Evolutionary conservation across 2,797 vertebrate genomes (phyloP).

Genomic region (Ficedula albicollis): DNA sequence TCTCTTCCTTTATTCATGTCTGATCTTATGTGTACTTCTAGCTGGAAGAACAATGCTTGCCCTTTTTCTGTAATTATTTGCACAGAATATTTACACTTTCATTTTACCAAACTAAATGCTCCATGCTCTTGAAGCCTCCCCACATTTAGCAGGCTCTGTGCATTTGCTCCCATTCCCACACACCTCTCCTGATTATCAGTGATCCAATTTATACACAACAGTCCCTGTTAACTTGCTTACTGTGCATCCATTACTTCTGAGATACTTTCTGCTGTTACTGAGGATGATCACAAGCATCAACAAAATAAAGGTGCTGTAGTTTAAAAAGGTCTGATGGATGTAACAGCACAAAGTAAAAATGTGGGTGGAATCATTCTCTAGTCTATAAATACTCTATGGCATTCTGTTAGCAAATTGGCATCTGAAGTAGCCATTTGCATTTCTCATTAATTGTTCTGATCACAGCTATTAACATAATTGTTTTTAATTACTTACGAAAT

Average conservation of each 20-base stretch:
- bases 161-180: not conserved
- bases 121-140: not conserved
- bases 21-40: not conserved
- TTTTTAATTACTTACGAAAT: constrained; percentile 6
- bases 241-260: not conserved
- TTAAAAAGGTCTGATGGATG: not conserved
- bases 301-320: not conserved
- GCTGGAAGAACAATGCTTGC: not conserved
- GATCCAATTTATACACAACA: not conserved
- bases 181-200: not conserved
- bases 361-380: not conserved
- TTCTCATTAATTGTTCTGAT: constrained; percentile 21
- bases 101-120: not conserved
- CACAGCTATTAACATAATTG: not conserved
- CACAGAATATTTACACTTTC: not conserved
- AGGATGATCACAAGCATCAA: not conserved
- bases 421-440: not conserved
- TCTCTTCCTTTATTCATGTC: not conserved
- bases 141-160: not conserved
- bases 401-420: not conserved
- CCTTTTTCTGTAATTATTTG: not conserved
- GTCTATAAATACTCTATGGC: not conserved
- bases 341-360: not conserved
- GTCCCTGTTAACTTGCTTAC: not conserved
- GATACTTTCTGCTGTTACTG: not conserved